Evolutionary conservation across 2,888 invertebrate species (phyloP).

Genomic region (Lasiommata megera): DNA sequence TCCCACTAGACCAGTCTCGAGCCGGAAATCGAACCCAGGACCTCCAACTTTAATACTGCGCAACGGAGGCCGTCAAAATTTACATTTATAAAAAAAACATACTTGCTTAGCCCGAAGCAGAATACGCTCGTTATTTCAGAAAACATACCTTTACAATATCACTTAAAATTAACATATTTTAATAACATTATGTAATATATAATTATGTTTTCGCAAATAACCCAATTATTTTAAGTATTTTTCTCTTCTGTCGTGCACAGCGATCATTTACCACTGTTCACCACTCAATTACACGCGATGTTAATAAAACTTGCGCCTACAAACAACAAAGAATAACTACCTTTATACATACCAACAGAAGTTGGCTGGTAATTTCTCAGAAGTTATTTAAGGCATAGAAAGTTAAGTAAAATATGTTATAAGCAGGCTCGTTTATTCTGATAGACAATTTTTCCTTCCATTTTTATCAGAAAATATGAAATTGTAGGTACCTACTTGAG

Average conservation of each 20-base stretch:
- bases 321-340: constrained; percentile 14
- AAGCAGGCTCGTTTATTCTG: neutral
- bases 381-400: neutral
- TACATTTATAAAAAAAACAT: too few species aligned
- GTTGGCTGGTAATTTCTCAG: neutral
- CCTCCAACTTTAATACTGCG: too few species aligned
- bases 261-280: constrained; percentile 22
- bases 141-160: too few species aligned
- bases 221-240: constrained; percentile 6
- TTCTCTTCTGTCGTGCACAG: constrained; percentile 23
- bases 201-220: constrained; percentile 1
- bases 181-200: neutral
- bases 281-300: constrained; percentile 28
- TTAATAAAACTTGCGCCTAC: constrained; percentile 16
- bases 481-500: too few species aligned
- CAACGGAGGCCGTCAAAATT: too few species aligned
- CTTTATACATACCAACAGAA: neutral
- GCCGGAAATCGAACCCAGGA: too few species aligned
- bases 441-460: neutral
- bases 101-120: too few species aligned
- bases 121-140: too few species aligned
- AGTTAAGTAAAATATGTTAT: neutral
- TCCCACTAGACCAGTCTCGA: too few species aligned
- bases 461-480: neutral
- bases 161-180: neutral